phyloP scores from a whole-genome alignment of 37 sponge, comb jelly and placozoan species.

The Halichondria panicea region DNA sequence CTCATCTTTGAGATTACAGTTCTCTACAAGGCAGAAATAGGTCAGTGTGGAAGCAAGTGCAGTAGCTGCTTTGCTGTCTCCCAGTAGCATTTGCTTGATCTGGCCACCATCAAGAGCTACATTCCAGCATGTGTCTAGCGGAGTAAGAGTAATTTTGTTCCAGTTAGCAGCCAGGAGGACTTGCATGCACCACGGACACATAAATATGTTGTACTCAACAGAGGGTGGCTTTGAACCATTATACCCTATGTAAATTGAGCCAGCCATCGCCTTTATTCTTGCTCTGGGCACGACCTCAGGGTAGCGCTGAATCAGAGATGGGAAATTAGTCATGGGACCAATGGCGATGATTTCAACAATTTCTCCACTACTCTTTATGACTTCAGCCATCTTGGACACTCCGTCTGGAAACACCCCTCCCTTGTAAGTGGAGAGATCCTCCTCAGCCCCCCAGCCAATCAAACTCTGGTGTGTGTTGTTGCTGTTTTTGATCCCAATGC shows the following conservation, averaged over 20 bases:
- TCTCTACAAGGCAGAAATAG: conserved; percentile 21
- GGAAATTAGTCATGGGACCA: conserved; percentile 77
- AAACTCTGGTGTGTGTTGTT: conserved; percentile 34
- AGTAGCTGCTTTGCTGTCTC: not conserved
- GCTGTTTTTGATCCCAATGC: conserved; percentile 47
- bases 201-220: conserved; percentile 71
- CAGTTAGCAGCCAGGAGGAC: conserved; percentile 49
- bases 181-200: conserved; percentile 60
- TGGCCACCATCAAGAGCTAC: not conserved
- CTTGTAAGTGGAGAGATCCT: conserved; percentile 43
- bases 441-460: conserved; percentile 47
- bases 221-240: conserved; percentile 27
- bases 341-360: conserved; percentile 67
- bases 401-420: conserved; percentile 69
- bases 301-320: conserved; percentile 37
- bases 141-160: conserved; percentile 60
- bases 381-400: conserved; percentile 53
- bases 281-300: conserved; percentile 56
- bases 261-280: conserved; percentile 67
- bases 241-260: conserved; percentile 66
- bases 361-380: conserved; percentile 13
- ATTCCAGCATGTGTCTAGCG: conserved; percentile 70
- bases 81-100: not conserved
- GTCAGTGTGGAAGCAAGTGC: conserved; percentile 3
- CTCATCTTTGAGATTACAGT: not conserved